Evolutionary conservation across 2,113 vertebrate genomes (phyloP).

Genomic region (Erythrocebus patas): DNA sequence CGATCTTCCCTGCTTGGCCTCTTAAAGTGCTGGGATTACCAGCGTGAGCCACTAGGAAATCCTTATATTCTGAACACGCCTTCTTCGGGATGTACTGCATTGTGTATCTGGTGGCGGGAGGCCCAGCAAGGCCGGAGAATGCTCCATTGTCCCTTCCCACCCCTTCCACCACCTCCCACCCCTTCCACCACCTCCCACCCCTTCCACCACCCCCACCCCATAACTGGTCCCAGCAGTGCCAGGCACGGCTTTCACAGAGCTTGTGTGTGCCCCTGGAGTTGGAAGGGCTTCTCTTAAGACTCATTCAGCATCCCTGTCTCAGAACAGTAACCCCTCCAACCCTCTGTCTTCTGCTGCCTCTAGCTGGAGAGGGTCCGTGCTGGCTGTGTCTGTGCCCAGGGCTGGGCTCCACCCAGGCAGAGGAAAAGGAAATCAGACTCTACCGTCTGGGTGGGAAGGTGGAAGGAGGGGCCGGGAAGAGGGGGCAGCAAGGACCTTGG

Average conservation of each 20-base stretch:
- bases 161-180: no score
- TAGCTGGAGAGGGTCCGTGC: not conserved
- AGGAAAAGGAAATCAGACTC: not conserved
- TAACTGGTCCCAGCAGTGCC: not conserved
- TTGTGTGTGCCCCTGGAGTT: not conserved
- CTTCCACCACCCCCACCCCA: not conserved
- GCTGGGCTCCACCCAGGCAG: not conserved
- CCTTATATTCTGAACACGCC: conserved; percentile 87
- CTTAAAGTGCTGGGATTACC: no score
- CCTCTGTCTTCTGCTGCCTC: not conserved
- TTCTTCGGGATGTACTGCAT: conserved; percentile 89
- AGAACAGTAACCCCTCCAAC: not conserved
- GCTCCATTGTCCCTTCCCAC: not conserved
- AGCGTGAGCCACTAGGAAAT: no score
- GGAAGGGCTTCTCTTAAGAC: not conserved
- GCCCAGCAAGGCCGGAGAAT: not conserved
- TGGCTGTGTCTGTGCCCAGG: not conserved
- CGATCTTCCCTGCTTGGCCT: no score
- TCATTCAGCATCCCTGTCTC: not conserved
- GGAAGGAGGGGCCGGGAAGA: not conserved
- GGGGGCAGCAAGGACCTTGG: not conserved
- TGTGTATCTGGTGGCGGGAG: conserved; percentile 80
- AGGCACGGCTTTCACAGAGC: conserved; percentile 17
- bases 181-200: not conserved
- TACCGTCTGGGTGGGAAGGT: not conserved